phyloP scores from a whole-genome alignment of 23 tunicate species.

The Styela clava region DNA sequence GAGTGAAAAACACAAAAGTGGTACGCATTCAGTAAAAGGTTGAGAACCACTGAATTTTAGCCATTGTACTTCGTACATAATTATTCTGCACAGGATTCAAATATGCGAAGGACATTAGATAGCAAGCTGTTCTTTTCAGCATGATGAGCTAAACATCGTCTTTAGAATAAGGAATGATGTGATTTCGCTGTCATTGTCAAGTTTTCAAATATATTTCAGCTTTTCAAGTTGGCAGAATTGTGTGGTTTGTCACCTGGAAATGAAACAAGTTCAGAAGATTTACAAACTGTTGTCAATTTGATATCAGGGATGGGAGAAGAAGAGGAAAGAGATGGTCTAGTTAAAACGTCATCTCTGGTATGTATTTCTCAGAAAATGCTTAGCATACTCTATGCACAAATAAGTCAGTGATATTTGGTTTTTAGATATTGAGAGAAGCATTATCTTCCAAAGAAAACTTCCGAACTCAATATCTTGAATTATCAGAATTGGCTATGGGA shows the following conservation, averaged over 20 bases:
- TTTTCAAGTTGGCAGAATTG: constrained; percentile 48
- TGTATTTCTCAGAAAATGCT: neutral
- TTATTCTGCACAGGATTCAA: too few species aligned
- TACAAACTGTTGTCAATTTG: constrained; percentile 69
- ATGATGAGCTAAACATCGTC: too few species aligned
- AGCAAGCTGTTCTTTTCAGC: too few species aligned
- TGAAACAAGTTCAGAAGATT: constrained; percentile 55
- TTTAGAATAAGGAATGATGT: too few species aligned
- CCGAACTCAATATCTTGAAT: constrained; percentile 66
- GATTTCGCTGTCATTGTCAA: too few species aligned
- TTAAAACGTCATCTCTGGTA: constrained; percentile 63
- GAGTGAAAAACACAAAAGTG: too few species aligned
- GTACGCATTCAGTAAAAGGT: too few species aligned
- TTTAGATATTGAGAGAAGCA: constrained; percentile 78
- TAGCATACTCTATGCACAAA: neutral
- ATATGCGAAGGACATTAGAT: too few species aligned
- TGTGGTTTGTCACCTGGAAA: constrained; percentile 78
- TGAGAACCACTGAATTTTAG: too few species aligned
- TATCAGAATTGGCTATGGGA: constrained; percentile 91
- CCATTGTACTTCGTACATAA: too few species aligned
- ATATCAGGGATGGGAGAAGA: constrained; percentile 89
- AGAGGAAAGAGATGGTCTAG: constrained; percentile 68
- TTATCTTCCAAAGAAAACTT: constrained; percentile 86
- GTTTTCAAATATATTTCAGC: too few species aligned
- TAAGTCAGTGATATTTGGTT: neutral